Conservation (phyloP, 1,140 invertebrate species). For the Ladona fulva region DNA sequence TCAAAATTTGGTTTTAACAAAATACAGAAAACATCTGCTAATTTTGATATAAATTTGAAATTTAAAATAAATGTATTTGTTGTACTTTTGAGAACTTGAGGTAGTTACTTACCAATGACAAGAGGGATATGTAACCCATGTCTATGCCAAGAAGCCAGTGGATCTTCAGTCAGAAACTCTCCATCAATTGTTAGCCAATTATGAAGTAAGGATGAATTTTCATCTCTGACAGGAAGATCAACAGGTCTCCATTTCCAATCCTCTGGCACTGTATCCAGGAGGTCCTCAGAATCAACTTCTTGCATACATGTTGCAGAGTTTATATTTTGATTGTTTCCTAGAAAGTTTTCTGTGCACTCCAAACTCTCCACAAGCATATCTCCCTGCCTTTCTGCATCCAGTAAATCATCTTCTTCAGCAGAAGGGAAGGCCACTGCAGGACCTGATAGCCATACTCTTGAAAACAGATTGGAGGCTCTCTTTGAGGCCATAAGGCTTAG, state of each 20-base stretch:
- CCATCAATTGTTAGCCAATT: background rate
- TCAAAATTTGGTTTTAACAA: no score
- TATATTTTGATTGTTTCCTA: slow-evolving; percentile 44
- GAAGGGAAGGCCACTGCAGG: background rate
- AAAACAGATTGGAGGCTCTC: slow-evolving; percentile 31
- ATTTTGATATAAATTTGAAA: no score
- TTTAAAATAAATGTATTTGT: no score
- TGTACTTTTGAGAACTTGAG: no score
- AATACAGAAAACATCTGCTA: no score
- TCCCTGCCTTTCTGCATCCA: slow-evolving; percentile 54
- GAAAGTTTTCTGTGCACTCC: slow-evolving; percentile 45
- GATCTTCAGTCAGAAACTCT: background rate
- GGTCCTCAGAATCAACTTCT: slow-evolving; percentile 42
- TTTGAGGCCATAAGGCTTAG: slow-evolving; percentile 52
- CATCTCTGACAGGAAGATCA: background rate
- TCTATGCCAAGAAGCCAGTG: background rate
- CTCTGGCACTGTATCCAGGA: slow-evolving; percentile 56
- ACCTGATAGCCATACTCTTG: slow-evolving; percentile 25
- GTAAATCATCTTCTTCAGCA: slow-evolving; percentile 37
- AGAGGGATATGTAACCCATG: background rate
- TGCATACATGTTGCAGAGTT: slow-evolving; percentile 21
- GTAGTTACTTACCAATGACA: slow-evolving; percentile 2
- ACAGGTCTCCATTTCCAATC: slow-evolving; percentile 43
- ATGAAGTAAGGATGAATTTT: background rate
- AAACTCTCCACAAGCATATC: slow-evolving; percentile 48